Percentiles rank a stretch among this genome's conserved stretches.
Evolutionary conservation across 2,797 vertebrate genomes (phyloP).

Genomic region (Pangasius krempfi): DNA sequence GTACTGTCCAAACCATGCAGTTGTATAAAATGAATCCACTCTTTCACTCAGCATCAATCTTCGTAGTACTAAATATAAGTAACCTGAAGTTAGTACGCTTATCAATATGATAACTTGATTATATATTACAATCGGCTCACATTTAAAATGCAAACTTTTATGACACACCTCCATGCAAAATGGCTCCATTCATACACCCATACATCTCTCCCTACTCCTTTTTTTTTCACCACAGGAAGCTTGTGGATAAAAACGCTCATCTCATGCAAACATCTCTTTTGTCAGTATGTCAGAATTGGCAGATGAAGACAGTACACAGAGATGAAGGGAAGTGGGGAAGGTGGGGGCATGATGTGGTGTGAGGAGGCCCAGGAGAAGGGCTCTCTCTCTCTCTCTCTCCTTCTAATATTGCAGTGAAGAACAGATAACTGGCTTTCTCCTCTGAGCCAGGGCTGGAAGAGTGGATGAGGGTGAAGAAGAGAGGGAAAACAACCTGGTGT

Average conservation of each 20-base stretch:
- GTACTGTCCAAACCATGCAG: not conserved
- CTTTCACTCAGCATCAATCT: not conserved
- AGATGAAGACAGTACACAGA: slow-evolving; percentile 38
- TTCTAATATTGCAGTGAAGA: slow-evolving; percentile 1
- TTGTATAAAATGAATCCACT: not conserved
- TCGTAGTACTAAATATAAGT: not conserved
- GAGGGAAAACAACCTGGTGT: not conserved
- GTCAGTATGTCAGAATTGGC: slow-evolving; percentile 48
- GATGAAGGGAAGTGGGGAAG: slow-evolving; percentile 39
- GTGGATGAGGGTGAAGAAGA: not conserved
- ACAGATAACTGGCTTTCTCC: slow-evolving; percentile 17
- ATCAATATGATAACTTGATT: not conserved
- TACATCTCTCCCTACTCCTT: not conserved
- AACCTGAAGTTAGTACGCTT: not conserved
- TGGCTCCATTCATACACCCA: not conserved
- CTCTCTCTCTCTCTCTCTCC: not conserved
- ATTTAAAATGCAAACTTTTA: not conserved
- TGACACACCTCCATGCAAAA: no score
- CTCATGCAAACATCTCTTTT: slow-evolving; percentile 44
- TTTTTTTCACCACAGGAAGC: slow-evolving; percentile 23
- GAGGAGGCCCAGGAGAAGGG: slow-evolving; percentile 35
- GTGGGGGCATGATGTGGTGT: slow-evolving; percentile 13
- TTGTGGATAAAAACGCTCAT: slow-evolving; percentile 33
- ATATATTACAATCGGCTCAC: not conserved
- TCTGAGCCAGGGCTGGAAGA: not conserved